Conservation (phyloP, 2,797 vertebrate species). For the Etheostoma perlongum region DNA sequence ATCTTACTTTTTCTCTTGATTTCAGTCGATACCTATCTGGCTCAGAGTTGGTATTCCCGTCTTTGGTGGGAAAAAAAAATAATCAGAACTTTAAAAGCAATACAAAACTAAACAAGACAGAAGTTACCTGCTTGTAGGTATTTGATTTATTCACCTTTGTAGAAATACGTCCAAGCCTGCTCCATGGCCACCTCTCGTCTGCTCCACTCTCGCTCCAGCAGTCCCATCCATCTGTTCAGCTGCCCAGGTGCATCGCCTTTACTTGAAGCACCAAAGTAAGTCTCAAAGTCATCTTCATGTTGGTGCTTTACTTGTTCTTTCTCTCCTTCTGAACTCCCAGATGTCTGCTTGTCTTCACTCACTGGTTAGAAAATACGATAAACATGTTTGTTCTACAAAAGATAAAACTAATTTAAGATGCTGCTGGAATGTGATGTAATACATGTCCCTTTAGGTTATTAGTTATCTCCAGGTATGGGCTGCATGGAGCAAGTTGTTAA, state of each 20-base stretch:
- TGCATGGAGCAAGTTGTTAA: too few relatives aligned
- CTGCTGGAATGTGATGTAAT: not conserved
- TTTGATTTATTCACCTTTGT: conserved; percentile 16
- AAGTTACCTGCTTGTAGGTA: not conserved
- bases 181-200: not conserved
- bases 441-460: too few relatives aligned
- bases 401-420: conserved; percentile 7
- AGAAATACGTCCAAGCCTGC: too few relatives aligned
- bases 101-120: not conserved
- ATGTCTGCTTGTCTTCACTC: not conserved
- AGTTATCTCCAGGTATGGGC: too few relatives aligned
- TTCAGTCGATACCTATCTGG: not conserved
- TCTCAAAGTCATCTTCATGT: not conserved
- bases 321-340: not conserved
- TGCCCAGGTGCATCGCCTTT: not conserved
- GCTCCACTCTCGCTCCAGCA: conserved; percentile 33
- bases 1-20: not conserved
- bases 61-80: not conserved
- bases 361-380: conserved; percentile 5
- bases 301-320: not conserved
- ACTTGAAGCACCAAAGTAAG: not conserved
- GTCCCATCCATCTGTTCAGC: not conserved
- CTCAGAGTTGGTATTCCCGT: not conserved
- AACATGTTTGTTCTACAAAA: not conserved
- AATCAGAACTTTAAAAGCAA: not conserved